Evolutionary conservation across 1,140 invertebrate genomes (phyloP), one percentile per base, ranked within the genome.

Genomic region (Vanessa atalanta): DNA sequence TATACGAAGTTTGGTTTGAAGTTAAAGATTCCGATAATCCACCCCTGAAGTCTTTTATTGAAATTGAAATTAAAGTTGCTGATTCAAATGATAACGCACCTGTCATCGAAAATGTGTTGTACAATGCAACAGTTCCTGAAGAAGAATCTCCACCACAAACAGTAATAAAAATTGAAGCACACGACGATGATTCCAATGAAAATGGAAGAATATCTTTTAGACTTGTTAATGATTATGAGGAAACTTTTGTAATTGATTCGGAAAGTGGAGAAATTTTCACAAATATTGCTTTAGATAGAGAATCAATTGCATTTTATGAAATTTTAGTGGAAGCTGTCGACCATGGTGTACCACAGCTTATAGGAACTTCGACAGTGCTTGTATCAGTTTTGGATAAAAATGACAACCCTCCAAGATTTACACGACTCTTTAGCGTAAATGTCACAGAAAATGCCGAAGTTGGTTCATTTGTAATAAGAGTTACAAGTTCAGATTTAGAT

Each of bases 401-500:
- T 92, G 98, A 99, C 88, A 98, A 99, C 90, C 97, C 97, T 12
- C 98, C 98, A 0, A 94, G 96, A 74, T 99, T 99, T 87, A 98
- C 98, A 0, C 93, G 98, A 63, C 90, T 99, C 0, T 99, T 98
- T 88, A 98, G 96, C 83, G 97, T 98, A 0, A 98, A 98, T 85
- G 97, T 99, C 0, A 98, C 98, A 0, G 99, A 99, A 93, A 99
- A 99, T 91, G 95, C 97, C 0, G 96, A 97, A 77, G 95, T 98
- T 55, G 98, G 97, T 4, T 96, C 97, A 2, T 98, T 99, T 90
- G 97, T 99, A 0, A 97, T 99, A 65, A 95, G 95, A 85, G 96
- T 99, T 0, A 99, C 98, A 4, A 98, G 97, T 86, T 97, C 96
- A 13, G 98, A 99, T 90, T 93, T 95, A 77, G 98, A 99, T 88